A percentile compares a stretch with the other conserved stretches of the same genome.
phyloP scores from a whole-genome alignment of 2,113 vertebrate species.

The Halichoeres trimaculatus region DNA sequence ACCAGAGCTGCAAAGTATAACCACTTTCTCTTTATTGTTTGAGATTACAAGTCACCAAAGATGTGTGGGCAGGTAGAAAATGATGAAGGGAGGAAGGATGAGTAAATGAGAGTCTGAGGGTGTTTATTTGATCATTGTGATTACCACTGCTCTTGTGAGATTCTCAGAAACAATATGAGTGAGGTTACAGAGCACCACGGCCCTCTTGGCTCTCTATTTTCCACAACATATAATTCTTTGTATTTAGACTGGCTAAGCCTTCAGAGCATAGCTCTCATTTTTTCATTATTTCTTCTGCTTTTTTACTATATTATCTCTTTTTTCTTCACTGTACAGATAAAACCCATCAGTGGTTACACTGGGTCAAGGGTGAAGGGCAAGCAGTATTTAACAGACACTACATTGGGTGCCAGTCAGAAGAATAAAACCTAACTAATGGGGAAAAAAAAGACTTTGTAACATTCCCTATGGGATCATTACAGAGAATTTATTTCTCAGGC shows the following conservation, averaged over 20 bases:
- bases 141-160: constrained; percentile 30
- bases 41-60: constrained; percentile 26
- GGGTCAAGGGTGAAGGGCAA: constrained; percentile 21
- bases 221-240: not conserved
- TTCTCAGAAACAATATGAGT: constrained; percentile 30
- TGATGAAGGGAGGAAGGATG: constrained; percentile 10
- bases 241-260: too few relatives aligned
- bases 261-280: too few relatives aligned
- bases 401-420: constrained; percentile 39
- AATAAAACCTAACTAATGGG: constrained; percentile 29
- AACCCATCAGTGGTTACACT: constrained; percentile 10
- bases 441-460: constrained; percentile 12
- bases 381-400: constrained; percentile 41
- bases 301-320: not conserved
- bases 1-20: not conserved
- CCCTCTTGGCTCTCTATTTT: not conserved
- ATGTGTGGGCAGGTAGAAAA: constrained; percentile 21
- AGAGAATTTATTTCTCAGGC: constrained; percentile 13
- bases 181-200: constrained; percentile 4
- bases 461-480: constrained; percentile 54
- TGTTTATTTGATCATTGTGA: constrained; percentile 46
- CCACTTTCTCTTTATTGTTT: constrained; percentile 17
- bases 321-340: not conserved
- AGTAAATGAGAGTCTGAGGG: constrained; percentile 25
- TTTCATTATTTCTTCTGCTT: too few relatives aligned